Evolutionary conservation across 1,140 invertebrate genomes (phyloP), one percentile per base, ranked within the genome.

Genomic region (Drosophila parabipectinata): DNA sequence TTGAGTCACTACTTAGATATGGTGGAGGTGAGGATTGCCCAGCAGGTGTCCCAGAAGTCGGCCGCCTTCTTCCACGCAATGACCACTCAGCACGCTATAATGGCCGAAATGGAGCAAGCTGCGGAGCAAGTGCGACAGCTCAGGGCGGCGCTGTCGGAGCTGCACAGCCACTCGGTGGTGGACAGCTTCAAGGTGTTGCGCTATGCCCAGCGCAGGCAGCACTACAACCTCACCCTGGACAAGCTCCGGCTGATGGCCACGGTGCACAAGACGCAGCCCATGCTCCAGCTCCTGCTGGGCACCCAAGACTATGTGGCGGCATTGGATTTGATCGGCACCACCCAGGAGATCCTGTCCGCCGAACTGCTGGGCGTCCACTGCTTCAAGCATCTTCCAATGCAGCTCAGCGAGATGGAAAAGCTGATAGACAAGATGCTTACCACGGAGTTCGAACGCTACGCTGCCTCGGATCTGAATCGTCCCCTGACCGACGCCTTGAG

Each of bases 271-370:
- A 99, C 98, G 48, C 99, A 99, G 92, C 97, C 98, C 3, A 99
- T 98, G 90, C 97, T 99, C 83, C 98, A 99, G 91, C 93, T 98
- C 44, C 93, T 99, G 9, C 93, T 99, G 14, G 98, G 98, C 56
- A 98, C 97, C 6, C 98, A 97, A 71, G 98, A 99, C 92, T 99
- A 98, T 94, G 98, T 99, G 32, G 98, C 98, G 28, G 98, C 99
- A 1, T 93, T 99, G 41, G 99, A 99, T 93, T 94, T 99, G 47
- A 99, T 99, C 74, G 90, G 90, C 15, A 98, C 98, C 2, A 99
- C 98, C 1, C 98, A 99, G 93, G 98, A 99, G 93, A 96, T 99
- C 64, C 93, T 99, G 10, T 93, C 94, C 4, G 95, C 97, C 77
- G 97, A 99, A 92, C 93, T 99, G 48, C 95, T 96, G 61, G 98